Percentiles rank a stretch among this genome's conserved stretches.
Evolutionary conservation across 2,113 vertebrate species (phyloP).

Genomic region (Amia ocellicauda): DNA sequence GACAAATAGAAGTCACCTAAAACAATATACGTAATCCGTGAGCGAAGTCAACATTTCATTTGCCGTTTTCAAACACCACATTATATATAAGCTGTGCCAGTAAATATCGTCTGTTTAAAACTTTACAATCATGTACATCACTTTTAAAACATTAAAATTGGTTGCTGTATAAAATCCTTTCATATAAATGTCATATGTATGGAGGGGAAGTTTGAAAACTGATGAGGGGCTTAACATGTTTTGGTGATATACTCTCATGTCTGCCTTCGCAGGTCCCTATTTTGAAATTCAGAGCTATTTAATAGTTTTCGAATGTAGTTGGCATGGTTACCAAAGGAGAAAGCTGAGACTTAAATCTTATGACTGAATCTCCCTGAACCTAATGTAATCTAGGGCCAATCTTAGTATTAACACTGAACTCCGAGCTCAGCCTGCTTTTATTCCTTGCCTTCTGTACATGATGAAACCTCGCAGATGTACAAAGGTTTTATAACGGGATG

Average conservation of each 20-base stretch:
- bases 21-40: too few relatives aligned
- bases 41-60: too few relatives aligned
- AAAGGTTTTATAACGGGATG: conserved; percentile 46
- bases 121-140: too few relatives aligned
- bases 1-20: too few relatives aligned
- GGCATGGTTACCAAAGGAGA: conserved; percentile 59
- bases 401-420: conserved; percentile 57
- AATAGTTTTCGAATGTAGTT: conserved; percentile 57
- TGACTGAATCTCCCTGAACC: conserved; percentile 51
- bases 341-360: conserved; percentile 51
- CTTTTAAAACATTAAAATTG: too few relatives aligned
- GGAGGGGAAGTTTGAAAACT: conserved; percentile 51
- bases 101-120: too few relatives aligned
- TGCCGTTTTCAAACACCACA: too few relatives aligned
- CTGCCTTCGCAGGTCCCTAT: conserved; percentile 40
- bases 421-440: conserved; percentile 29
- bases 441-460: conserved; percentile 21
- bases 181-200: conserved; percentile 38
- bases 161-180: conserved; percentile 40
- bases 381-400: conserved; percentile 60
- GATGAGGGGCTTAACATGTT: conserved; percentile 62
- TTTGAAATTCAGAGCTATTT: conserved; percentile 53
- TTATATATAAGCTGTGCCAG: too few relatives aligned
- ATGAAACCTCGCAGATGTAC: conserved; percentile 30
- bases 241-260: conserved; percentile 46